phyloP scores from a whole-genome alignment of 2,888 invertebrate genomes.

The Drosophila borborema region DNA sequence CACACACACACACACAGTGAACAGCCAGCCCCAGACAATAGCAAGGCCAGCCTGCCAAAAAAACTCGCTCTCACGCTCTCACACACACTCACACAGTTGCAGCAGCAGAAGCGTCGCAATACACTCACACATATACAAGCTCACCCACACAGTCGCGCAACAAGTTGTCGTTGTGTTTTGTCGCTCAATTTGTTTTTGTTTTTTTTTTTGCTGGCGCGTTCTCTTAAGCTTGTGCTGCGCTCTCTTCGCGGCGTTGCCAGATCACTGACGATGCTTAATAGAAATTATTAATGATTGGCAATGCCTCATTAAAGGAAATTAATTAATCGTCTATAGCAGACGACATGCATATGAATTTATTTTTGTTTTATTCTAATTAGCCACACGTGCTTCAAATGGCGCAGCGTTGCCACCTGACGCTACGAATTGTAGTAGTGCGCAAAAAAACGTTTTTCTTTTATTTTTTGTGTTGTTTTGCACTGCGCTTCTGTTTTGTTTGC shows the following conservation, averaged over 20 bases:
- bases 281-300: constrained; percentile 20
- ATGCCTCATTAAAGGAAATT: constrained; percentile 21
- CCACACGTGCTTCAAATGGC: constrained; percentile 23
- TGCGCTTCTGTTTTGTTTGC: constrained; percentile 51
- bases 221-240: constrained; percentile 36
- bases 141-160: constrained; percentile 66
- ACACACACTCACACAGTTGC: constrained; percentile 3
- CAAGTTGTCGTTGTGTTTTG: constrained; percentile 69
- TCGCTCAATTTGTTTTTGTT: constrained; percentile 12
- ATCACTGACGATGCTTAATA: constrained; percentile 42
- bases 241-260: constrained; percentile 67
- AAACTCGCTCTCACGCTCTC: constrained; percentile 32
- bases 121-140: constrained; percentile 13
- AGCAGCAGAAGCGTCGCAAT: neutral
- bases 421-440: constrained; percentile 52
- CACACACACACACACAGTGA: neutral
- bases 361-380: constrained; percentile 8
- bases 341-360: neutral
- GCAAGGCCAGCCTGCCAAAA: constrained; percentile 57
- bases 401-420: constrained; percentile 55
- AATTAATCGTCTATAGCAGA: constrained; percentile 4
- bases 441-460: constrained; percentile 53
- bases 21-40: constrained; percentile 41
- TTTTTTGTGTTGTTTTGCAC: constrained; percentile 23
- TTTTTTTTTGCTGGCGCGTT: neutral